Evolutionary conservation across 2,797 vertebrate species (phyloP).

Genomic region (Syngnathus acus): DNA sequence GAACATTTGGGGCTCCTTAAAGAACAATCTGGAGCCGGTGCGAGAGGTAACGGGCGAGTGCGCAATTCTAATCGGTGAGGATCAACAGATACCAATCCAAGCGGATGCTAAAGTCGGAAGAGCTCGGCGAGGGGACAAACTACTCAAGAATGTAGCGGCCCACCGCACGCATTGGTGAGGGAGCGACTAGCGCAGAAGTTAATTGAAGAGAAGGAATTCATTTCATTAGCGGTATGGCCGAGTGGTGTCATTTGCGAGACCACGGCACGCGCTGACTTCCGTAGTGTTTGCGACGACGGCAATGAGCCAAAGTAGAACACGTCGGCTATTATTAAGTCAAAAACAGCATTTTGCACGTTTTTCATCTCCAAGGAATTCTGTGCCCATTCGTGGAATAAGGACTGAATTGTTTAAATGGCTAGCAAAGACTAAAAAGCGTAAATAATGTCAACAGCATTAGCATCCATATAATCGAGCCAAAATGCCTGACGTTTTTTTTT

Average conservation of each 20-base stretch:
- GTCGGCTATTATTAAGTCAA: too few relatives aligned
- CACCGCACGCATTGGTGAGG: conserved; percentile 21
- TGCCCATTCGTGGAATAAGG: too few relatives aligned
- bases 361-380: too few relatives aligned
- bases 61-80: too few relatives aligned
- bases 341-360: too few relatives aligned
- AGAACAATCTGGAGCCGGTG: conserved; percentile 7
- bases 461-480: too few relatives aligned
- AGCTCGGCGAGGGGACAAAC: conserved; percentile 12
- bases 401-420: too few relatives aligned
- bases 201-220: conserved; percentile 30
- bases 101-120: neutral
- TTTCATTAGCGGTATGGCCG: conserved; percentile 41
- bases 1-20: too few relatives aligned
- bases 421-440: too few relatives aligned
- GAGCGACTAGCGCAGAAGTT: conserved; percentile 51
- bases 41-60: neutral
- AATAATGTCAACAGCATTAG: too few relatives aligned
- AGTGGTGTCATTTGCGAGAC: conserved; percentile 16
- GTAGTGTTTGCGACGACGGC: neutral
- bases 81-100: neutral
- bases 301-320: neutral
- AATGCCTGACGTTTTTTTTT: too few relatives aligned
- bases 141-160: conserved; percentile 12
- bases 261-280: neutral